Percentiles rank a stretch among this genome's conserved stretches.
phyloP scores from a whole-genome alignment of 2,797 vertebrate genomes.

The Fratercula arctica region DNA sequence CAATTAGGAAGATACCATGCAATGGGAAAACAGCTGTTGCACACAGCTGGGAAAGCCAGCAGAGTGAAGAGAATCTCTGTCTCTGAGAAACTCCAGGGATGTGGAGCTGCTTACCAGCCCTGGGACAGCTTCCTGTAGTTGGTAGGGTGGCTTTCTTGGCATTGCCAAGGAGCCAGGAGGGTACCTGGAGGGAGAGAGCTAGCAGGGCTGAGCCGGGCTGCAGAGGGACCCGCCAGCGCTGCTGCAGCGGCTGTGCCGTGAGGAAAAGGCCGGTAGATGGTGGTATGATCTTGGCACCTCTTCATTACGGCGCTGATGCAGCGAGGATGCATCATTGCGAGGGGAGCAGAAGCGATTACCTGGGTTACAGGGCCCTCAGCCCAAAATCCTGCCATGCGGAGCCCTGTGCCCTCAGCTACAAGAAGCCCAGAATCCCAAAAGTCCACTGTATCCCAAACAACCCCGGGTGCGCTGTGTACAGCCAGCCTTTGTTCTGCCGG shows the following conservation, averaged over 20 bases:
- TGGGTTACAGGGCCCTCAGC: not conserved
- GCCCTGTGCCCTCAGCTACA: not conserved
- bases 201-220: not conserved
- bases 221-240: not conserved
- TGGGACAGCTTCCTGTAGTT: rapidly evolving
- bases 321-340: rapidly evolving
- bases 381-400: not conserved
- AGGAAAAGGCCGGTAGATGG: not conserved
- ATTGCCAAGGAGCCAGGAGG: not conserved
- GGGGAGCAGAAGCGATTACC: no score
- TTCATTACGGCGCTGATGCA: rapidly evolving
- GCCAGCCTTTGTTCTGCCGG: not conserved
- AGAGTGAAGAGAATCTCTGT: no score
- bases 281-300: not conserved
- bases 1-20: not conserved
- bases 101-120: no score
- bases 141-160: not conserved
- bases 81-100: not conserved
- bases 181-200: not conserved
- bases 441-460: rapidly evolving
- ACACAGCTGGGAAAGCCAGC: not conserved
- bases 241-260: not conserved
- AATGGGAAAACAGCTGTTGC: not conserved
- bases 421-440: not conserved
- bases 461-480: not conserved